Base-by-base conservation (phyloP, 2,888 invertebrate species). In the Dryomyza anilis region DNA sequence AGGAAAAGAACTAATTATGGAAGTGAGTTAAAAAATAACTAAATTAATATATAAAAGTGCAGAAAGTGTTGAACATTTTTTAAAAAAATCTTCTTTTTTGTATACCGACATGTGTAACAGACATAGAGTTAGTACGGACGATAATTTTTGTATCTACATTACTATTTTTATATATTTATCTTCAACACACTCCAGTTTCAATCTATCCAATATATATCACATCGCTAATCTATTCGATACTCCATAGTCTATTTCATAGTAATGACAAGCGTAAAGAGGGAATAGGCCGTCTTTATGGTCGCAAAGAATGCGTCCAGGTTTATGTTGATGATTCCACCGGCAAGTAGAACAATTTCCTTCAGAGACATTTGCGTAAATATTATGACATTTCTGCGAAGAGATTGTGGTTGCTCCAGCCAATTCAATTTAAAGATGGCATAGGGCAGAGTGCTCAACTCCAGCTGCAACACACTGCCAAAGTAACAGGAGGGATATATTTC, bases 371-470 rank as follows among this genome's bases (percentile, higher is more conserved):
- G 61, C 5, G 39, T 62, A 45, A 73, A 72, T 6, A 69, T 66
- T 2, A 67, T n/a, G 6, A 68, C 1, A 55, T 57, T 67, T 19
- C 45, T 61, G 2, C 67, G 70, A 58, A 63, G 70, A 14, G 45
- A 52, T 3, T 50, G 55, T 19, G 63, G 25, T 58, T 71, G 72
- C 0, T 39, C 48, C 10, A 48, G 29, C 71, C 73, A 73, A 29
- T 73, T 73, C 29, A 70, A 69, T 10, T 50, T 66, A 30, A 71
- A 72, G 19, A 71, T 72, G 2, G 71, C 69, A 66, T 70, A 68
- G 1, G 69, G 58, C 6, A 72, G 39, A 7, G 52, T 23, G 12
- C 65, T 50, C 19, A 71, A 69, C 57, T 72, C 71, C 36, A 64
- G 48, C 30, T 72, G 65, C 29, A 71, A 48, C 33, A 63, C 8